Base-by-base conservation (phyloP, 53 echinoderm and acorn worm genomes). In the Crossaster papposus region DNA sequence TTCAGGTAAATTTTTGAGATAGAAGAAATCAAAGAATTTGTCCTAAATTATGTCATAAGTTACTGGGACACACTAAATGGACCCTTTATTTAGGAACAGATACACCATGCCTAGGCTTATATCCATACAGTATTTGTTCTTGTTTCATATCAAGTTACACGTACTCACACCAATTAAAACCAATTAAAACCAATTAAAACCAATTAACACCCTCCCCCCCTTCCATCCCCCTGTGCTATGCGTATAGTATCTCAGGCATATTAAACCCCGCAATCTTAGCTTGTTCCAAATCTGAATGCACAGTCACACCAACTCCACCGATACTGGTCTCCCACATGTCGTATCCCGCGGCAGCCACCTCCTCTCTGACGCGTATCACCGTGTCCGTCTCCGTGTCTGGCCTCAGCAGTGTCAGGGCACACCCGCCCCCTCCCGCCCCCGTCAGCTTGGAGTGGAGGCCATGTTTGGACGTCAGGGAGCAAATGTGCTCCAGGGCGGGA, bases 351-450 rank as follows among this genome's bases (percentile, higher is more conserved):
- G 35, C 38, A 63, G 89, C 38, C 15, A 99, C 80, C 34, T 92
- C 92, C 13, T 80, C 77, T 83, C 72, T 90, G 1, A 95, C 70
- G 37, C 63, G 75, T 9, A 37, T 65, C 36, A 96, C 51, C 13
- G 64, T 75, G 72, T 92, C 91, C 36, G 70, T 44, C 9, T 65
- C 28, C 18, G 88, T 81, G 54, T 91, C 87, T 14, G 95, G 89
- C 54, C 91, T 90, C 0, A 99, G 79, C 35, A 99, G 82, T 55
- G 94, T 93, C 89, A 96, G 93, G 22, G 94, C 93, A 78, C 99
- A 99, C 1, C 99, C 99, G 0, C 99, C 99, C 38, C 99, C 99
- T 4, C 99, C 99, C 52, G 99, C 99, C 2, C 99, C 99, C 18
- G 99, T 99, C 64, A 99, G 86, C 87, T 99, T 99, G 68, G 93